Percentiles rank a stretch among this genome's conserved stretches.
These are phyloP conservation scores for Kryptolebias ocellatus DNA, from an alignment of 2,797 vertebrate genomes.

Conservation along the genomic window DNA sequence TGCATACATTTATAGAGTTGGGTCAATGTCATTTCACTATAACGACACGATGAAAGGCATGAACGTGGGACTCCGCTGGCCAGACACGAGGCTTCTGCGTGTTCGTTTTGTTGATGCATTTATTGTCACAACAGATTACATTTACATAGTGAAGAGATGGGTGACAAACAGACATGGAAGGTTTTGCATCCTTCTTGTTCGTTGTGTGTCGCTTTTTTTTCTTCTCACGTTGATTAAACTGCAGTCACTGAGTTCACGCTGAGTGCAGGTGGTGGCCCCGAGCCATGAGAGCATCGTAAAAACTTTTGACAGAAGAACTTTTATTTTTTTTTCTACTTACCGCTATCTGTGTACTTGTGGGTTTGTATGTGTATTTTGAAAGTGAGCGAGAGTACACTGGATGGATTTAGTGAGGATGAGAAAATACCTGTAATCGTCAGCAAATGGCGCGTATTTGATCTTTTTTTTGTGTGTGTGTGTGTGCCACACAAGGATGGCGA, in stretches of 20 bases:
- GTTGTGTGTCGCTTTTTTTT: constrained; percentile 28
- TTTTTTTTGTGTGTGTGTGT: constrained; percentile 12
- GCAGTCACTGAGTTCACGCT: constrained; percentile 63
- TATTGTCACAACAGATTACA: constrained; percentile 96
- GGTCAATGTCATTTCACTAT: constrained; percentile 33
- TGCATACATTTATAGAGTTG: constrained; percentile 17
- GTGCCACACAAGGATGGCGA: constrained; percentile 5
- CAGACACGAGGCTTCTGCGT: constrained; percentile 42
- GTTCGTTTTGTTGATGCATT: constrained; percentile 83
- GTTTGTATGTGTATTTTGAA: constrained; percentile 31
- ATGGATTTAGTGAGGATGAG: constrained; percentile 47
- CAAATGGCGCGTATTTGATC: constrained; percentile 23
- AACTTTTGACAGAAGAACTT: constrained; percentile 31
- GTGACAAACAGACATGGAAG: constrained; percentile 79
- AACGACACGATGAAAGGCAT: constrained; percentile 18
- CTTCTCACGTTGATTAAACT: constrained; percentile 43
- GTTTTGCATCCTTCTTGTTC: constrained; percentile 53
- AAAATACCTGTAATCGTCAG: constrained; percentile 32
- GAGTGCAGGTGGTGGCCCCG: constrained; percentile 61
- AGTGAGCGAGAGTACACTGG: constrained; percentile 51
- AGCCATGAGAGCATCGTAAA: constrained; percentile 53
- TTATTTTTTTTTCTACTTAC: constrained; percentile 15
- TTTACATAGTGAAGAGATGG: constrained; percentile 86
- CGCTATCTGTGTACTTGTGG: constrained; percentile 37
- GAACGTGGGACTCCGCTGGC: constrained; percentile 10